Percentiles rank a stretch among this genome's conserved stretches.
Evolutionary conservation across 2,797 vertebrate genomes (phyloP).

Genomic region (Anomalospiza imberbis): DNA sequence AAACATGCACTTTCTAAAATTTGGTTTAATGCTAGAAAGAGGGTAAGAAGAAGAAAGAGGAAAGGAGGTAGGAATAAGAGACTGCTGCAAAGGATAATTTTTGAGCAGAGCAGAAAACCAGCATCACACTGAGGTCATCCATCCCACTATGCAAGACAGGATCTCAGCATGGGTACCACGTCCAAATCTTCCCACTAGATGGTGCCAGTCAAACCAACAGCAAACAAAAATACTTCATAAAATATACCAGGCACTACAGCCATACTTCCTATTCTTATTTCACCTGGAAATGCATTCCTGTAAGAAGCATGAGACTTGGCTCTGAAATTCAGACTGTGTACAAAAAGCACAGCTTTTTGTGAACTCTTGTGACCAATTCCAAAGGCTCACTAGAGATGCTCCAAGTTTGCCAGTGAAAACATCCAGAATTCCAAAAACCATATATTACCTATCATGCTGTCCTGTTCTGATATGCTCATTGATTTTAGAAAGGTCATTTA

Average conservation of each 20-base stretch:
- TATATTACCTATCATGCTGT: neutral
- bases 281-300: neutral
- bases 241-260: neutral
- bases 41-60: neutral
- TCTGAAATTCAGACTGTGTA: neutral
- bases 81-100: neutral
- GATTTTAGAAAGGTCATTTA: constrained; percentile 42
- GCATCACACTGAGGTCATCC: neutral
- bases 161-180: rapidly evolving
- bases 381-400: neutral
- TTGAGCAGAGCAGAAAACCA: neutral
- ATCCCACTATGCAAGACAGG: neutral
- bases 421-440: neutral
- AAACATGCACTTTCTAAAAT: neutral
- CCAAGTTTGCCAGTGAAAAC: rapidly evolving
- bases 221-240: neutral
- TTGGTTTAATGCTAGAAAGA: neutral
- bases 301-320: neutral
- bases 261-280: neutral
- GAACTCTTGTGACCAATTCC: neutral
- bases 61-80: neutral
- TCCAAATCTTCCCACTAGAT: neutral
- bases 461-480: neutral
- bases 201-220: neutral
- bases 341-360: neutral